Evolutionary conservation across 2,797 vertebrate species (phyloP).

Genomic region (Rhinichthys osculus): DNA sequence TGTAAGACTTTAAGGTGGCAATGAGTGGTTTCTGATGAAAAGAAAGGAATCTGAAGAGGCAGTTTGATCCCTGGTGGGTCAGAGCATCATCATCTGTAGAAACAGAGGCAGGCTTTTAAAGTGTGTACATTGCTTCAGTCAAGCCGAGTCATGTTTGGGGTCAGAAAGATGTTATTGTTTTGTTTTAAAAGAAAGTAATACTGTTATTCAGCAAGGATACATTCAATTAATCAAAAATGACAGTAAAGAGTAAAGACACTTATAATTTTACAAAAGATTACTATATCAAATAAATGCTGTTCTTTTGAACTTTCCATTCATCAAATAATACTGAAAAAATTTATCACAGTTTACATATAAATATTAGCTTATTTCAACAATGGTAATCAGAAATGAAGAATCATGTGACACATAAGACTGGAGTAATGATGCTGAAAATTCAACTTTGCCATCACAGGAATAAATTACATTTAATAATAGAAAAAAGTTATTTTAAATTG

Average conservation of each 20-base stretch:
- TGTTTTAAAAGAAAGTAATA: not conserved
- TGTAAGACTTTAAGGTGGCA: slow-evolving; percentile 31
- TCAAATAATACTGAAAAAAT: not conserved
- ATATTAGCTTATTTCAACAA: not conserved
- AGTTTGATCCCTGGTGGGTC: slow-evolving; percentile 37
- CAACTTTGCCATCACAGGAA: not conserved
- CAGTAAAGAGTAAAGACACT: not conserved
- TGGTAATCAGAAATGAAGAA: not conserved
- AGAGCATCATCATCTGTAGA: slow-evolving; percentile 46
- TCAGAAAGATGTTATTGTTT: slow-evolving; percentile 19
- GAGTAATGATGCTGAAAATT: not conserved
- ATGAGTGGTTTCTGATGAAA: slow-evolving; percentile 32
- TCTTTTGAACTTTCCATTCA: not conserved
- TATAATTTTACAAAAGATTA: not conserved
- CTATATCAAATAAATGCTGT: not conserved
- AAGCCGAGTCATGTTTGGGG: slow-evolving; percentile 25
- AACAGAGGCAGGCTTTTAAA: slow-evolving; percentile 30
- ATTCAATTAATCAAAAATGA: not conserved
- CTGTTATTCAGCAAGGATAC: not conserved
- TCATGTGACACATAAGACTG: not conserved
- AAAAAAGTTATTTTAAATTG: not conserved
- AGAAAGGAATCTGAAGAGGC: slow-evolving; percentile 20
- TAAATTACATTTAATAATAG: not conserved
- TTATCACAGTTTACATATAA: not conserved
- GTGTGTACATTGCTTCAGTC: slow-evolving; percentile 28